A percentile compares a stretch with the other conserved stretches of the same genome.
These are phyloP conservation scores for Amniataba percoides DNA, from an alignment of 2,797 vertebrate genomes.

Conservation along the genomic window DNA sequence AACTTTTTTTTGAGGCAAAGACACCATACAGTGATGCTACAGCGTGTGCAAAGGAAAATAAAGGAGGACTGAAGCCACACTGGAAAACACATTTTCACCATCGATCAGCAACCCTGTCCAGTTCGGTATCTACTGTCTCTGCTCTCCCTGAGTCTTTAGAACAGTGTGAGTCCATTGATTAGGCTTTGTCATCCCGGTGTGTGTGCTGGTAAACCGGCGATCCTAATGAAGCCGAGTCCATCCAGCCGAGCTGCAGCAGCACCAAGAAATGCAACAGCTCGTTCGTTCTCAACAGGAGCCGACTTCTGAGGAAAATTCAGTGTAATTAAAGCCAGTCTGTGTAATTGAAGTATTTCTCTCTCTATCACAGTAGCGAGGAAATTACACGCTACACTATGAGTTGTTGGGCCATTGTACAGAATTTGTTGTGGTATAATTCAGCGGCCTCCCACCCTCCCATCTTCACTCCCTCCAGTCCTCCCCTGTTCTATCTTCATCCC, in stretches of 20 bases:
- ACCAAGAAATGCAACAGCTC: constrained; percentile 53
- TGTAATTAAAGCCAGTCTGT: constrained; percentile 81
- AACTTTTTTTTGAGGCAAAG: constrained; percentile 19
- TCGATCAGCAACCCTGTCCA: constrained; percentile 69
- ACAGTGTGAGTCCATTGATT: constrained; percentile 79
- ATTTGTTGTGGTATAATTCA: constrained; percentile 73
- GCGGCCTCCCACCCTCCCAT: constrained; percentile 36
- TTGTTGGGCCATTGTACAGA: constrained; percentile 73
- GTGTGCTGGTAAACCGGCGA: constrained; percentile 55
- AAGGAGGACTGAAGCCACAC: constrained; percentile 37
- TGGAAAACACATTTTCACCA: constrained; percentile 55
- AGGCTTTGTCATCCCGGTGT: constrained; percentile 58
- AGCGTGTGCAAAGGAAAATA: constrained; percentile 31
- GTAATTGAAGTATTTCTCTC: constrained; percentile 81
- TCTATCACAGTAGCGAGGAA: constrained; percentile 72
- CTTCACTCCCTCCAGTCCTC: constrained; percentile 31
- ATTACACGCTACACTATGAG: constrained; percentile 75
- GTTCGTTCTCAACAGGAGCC: constrained; percentile 74
- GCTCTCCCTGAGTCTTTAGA: constrained; percentile 62
- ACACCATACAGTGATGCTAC: not conserved
- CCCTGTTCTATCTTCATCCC: constrained; percentile 44
- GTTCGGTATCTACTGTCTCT: constrained; percentile 51
- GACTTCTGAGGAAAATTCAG: constrained; percentile 76
- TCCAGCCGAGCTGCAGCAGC: constrained; percentile 48
- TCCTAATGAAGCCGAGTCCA: constrained; percentile 68